Base-by-base conservation (phyloP, 2,888 invertebrate species). In the Sycophila texana region DNA sequence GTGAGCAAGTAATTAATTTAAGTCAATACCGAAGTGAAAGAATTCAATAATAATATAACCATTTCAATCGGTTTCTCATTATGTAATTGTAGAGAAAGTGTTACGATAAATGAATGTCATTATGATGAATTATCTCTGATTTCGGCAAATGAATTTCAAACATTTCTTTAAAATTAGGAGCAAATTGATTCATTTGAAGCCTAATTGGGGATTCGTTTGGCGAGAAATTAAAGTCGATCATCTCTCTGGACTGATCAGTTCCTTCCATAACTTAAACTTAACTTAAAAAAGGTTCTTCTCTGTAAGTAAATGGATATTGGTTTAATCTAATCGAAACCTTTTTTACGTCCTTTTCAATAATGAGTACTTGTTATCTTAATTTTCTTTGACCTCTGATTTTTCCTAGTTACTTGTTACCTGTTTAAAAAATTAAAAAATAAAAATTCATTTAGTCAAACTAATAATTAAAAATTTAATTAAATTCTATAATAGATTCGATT, bases 111-210 rank as follows among this genome's bases (percentile, higher is more conserved):
- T 57, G n/a, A 57, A 20, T n/a, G 20, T 3, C 57, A 13, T 20
- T 14, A 57, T 57, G 30, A 26, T 26, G 26, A 51, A 26, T 72
- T 51, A 13, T 51, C 53, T 7, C 14, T n/a, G 49, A 20, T 66
- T 66, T 4, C 39, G 22, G 4, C 30, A 66, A 51, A 18, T 26
- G n/a, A 58, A 55, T 30, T 12, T 16, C 30, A 2, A 58, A 57
- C 3, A 51, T 68, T 75, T 67, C 67, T 58, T 74, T 74, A 67
- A 75, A 67, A 49, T 75, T 60, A 53, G 12, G 18, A n/a, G 3
- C 18, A 51, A 58, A 16, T 75, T 51, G 51, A 49, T 75, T 75
- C 60, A 68, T 75, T 58, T 26, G 26, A 26, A 26, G 51, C 67
- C n/a, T 67, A 53, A 68, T 75, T 60, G 60, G 30, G 16, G 39